Conservation (phyloP, 2,113 vertebrate genomes). For the Neoarius graeffei region DNA sequence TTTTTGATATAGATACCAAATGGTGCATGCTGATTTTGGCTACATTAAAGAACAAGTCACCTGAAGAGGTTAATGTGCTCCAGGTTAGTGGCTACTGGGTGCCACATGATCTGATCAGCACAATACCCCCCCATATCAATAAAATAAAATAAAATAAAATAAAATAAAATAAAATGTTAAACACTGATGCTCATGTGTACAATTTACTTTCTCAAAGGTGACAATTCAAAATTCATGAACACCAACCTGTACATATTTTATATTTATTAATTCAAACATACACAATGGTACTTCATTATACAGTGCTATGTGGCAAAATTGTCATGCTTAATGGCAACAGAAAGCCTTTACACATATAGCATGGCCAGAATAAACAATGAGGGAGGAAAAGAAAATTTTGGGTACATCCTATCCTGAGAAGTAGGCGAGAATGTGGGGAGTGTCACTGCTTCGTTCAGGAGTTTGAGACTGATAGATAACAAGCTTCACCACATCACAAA, state of each 20-base stretch:
- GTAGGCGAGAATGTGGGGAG: too few species aligned
- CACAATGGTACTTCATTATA: neutral
- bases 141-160: neutral
- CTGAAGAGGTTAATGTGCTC: too few species aligned
- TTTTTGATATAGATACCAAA: neutral
- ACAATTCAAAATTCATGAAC: neutral
- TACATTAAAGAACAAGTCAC: neutral
- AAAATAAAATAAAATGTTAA: neutral
- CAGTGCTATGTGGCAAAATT: neutral
- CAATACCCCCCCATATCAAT: neutral
- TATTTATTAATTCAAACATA: conserved; percentile 14
- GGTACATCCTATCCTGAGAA: too few species aligned
- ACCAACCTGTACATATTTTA: neutral
- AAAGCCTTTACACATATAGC: neutral
- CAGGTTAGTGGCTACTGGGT: neutral
- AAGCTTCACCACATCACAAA: too few species aligned
- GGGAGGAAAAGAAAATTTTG: too few species aligned
- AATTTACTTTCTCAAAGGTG: neutral
- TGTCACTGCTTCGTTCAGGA: too few species aligned
- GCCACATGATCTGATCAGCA: neutral
- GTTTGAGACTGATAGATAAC: too few species aligned
- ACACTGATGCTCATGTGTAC: neutral
- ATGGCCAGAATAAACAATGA: too few species aligned
- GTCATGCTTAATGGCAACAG: conserved; percentile 5
- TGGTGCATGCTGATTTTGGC: neutral